Conservation (phyloP, 2,797 vertebrate genomes). For the Corythornis leucogaster region DNA sequence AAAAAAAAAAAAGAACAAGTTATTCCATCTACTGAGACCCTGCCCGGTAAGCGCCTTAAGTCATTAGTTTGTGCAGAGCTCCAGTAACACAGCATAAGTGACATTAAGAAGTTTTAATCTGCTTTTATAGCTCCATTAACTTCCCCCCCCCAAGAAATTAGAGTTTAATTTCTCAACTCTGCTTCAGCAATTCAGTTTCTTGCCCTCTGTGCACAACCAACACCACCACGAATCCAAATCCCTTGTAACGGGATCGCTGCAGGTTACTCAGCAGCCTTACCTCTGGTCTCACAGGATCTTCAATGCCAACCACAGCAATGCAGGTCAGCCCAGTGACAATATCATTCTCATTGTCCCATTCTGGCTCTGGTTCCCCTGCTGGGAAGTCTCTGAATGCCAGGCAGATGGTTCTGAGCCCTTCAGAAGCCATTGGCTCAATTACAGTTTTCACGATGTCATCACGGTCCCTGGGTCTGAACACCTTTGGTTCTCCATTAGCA, state of each 20-base stretch:
- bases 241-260: background rate
- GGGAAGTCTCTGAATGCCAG: constrained; percentile 96
- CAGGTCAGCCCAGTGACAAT: constrained; percentile 94
- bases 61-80: constrained; percentile 45
- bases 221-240: background rate
- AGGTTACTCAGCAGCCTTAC: constrained; percentile 71
- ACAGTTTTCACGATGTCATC: constrained; percentile 97
- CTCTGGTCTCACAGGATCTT: constrained; percentile 97
- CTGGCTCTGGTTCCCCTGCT: constrained; percentile 90
- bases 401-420: constrained; percentile 97
- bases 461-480: constrained; percentile 94
- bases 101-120: constrained; percentile 63
- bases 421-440: constrained; percentile 98
- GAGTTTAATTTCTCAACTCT: constrained; percentile 36
- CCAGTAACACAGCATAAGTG: constrained; percentile 30
- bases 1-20: background rate
- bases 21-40: constrained; percentile 6
- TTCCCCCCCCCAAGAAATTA: constrained; percentile 17
- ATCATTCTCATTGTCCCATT: constrained; percentile 97
- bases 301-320: constrained; percentile 95
- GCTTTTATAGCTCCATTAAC: constrained; percentile 55
- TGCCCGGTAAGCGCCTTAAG: constrained; percentile 46
- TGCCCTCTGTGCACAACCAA: background rate
- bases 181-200: constrained; percentile 13
- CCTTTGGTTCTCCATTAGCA: constrained; percentile 90